phyloP scores from a whole-genome alignment of 2,888 invertebrate species.

The Julus scanicus region DNA sequence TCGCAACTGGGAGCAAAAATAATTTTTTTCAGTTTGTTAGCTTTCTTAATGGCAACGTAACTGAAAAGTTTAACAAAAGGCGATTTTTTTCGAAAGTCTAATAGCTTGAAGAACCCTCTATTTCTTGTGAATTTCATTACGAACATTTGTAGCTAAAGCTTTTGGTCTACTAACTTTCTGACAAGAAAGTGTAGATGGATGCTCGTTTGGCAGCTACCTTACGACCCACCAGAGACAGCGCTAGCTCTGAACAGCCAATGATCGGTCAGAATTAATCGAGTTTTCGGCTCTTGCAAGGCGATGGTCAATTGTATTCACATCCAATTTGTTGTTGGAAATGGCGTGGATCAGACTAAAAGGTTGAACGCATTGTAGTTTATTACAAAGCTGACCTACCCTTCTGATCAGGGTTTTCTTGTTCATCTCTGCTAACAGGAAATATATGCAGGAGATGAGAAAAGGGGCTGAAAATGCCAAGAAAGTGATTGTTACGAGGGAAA shows the following conservation, averaged over 20 bases:
- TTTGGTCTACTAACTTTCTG: background rate
- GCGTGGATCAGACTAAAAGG: constrained; percentile 42
- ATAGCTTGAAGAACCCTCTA: background rate
- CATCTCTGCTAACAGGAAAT: constrained; percentile 9
- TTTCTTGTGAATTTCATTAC: constrained; percentile 40
- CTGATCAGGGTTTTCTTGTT: background rate
- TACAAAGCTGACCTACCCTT: constrained; percentile 38
- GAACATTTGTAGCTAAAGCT: background rate
- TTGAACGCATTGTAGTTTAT: constrained; percentile 40
- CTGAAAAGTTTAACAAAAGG: constrained; percentile 28
- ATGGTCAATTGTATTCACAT: constrained; percentile 47
- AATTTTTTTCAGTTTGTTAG: constrained; percentile 37
- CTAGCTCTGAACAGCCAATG: constrained; percentile 13
- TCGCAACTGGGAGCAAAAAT: background rate
- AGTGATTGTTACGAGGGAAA: background rate
- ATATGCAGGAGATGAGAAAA: constrained; percentile 10
- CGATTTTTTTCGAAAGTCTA: background rate
- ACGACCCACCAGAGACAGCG: constrained; percentile 31
- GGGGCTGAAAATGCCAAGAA: background rate
- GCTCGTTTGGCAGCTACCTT: constrained; percentile 30
- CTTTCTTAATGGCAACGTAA: background rate
- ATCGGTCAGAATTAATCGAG: constrained; percentile 44
- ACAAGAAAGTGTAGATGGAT: constrained; percentile 31
- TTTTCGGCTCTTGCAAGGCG: background rate
- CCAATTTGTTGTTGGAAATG: constrained; percentile 45